Evolutionary conservation across 2,113 vertebrate genomes (phyloP), one percentile per base, ranked within the genome.

Genomic region (Rattus rattus): DNA sequence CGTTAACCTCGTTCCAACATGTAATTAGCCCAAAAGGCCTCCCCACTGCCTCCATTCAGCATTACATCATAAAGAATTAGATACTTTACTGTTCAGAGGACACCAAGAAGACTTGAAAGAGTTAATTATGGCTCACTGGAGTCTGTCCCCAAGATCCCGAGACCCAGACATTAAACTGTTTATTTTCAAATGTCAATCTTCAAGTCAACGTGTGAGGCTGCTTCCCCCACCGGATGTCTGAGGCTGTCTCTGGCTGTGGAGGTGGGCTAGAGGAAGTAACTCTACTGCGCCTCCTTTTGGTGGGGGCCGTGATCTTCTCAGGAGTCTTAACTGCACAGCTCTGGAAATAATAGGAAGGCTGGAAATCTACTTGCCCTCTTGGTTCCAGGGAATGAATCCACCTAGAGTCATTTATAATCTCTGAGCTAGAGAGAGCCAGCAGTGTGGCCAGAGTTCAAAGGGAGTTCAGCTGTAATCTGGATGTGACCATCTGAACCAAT

Each of bases 391-490:
- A 70, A 91, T 13, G 47, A 94, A 84, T 61, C 96, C 80, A 94
- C 80, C 80, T 73, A 77, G 91, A 95, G 96, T 91, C 70, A 12
- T 92, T 76, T 85, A 12, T 65, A 96, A 83, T 93, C 94, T 97
- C 92, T 95, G 94, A 92, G 89, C 91, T 95, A 63, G 95, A 97
- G 95, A 97, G 96, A 97, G 94, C 69, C 83, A 87, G 90, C 79
- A 73, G 89, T 61, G 65, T 94, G 87, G 88, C 91, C 91, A 81
- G 95, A 96, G 98, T 97, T 98, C 98, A 98, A 95, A 97, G 93
- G 70, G 94, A 98, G 98, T 97, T 98, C 98, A 98, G 63, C 28
- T 86, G 83, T 98, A 98, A 98, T 98, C 98, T 98, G 59, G 87
- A 95, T 80, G 80, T 98, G 92, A 96, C 96, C 43, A 98, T 98